Evolutionary conservation across 1,140 invertebrate genomes (phyloP).

Genomic region (Lethocerus indicus): DNA sequence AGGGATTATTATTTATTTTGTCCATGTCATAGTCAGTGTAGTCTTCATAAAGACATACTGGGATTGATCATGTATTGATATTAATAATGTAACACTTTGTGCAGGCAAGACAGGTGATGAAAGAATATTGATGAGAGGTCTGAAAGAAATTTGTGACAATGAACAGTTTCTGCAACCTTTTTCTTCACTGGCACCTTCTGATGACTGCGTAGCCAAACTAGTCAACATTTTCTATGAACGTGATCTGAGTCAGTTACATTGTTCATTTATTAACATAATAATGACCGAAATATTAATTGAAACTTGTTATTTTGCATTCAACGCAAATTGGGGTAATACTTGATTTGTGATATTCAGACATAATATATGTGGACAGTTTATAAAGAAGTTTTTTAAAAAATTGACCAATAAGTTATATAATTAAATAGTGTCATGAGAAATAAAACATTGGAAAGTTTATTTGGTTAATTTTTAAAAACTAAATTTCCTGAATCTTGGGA

Average conservation of each 20-base stretch:
- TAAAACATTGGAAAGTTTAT: no score
- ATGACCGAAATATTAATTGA: background rate
- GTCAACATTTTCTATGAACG: background rate
- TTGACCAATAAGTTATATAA: no score
- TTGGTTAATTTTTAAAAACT: no score
- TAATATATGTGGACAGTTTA: no score
- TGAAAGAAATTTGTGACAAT: background rate
- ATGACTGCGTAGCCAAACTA: background rate
- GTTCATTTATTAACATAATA: background rate
- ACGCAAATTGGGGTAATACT: no score
- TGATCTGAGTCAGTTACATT: background rate
- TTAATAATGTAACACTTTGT: background rate
- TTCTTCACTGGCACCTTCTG: background rate
- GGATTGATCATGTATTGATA: background rate
- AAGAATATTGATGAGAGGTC: background rate
- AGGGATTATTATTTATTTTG: slow-evolving; percentile 3
- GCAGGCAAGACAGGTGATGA: background rate
- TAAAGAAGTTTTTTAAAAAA: no score
- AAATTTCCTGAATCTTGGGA: no score
- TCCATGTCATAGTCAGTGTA: no score
- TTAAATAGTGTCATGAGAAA: no score
- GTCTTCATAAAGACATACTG: background rate
- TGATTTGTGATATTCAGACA: no score
- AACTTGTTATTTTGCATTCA: background rate
- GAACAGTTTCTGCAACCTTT: background rate